Evolutionary conservation across 2,797 vertebrate genomes (phyloP).

Genomic region (Pelodytes ibericus): DNA sequence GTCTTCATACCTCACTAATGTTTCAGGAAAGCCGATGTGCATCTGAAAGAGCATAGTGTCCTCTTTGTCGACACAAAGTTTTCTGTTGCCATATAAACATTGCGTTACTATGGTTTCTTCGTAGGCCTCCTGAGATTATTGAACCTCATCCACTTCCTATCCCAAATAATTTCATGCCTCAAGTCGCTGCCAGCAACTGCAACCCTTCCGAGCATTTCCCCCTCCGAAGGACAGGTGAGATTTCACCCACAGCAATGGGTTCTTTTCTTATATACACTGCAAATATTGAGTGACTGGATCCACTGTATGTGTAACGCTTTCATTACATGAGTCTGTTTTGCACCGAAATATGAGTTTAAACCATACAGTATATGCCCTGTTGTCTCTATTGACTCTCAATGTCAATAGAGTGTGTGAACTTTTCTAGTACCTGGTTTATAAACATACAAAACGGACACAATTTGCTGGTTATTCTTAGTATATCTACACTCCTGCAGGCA

Average conservation of each 20-base stretch:
- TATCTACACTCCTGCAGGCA: no score
- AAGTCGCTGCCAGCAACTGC: conserved; percentile 69
- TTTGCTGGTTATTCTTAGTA: no score
- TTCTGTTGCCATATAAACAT: not conserved
- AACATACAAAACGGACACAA: no score
- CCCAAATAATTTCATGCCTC: conserved; percentile 75
- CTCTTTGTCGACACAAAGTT: not conserved
- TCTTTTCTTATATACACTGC: not conserved
- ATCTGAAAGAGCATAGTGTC: not conserved
- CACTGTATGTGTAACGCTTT: not conserved
- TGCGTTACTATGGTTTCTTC: not conserved
- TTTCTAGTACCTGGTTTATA: no score
- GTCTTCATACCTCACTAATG: no score
- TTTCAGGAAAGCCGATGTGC: no score
- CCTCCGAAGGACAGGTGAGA: conserved; percentile 86
- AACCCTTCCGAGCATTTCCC: conserved; percentile 84
- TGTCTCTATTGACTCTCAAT: no score
- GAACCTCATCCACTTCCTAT: conserved; percentile 75
- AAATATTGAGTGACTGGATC: not conserved
- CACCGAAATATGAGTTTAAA: no score
- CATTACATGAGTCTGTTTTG: no score
- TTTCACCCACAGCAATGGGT: not conserved
- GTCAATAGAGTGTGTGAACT: no score
- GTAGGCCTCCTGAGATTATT: conserved; percentile 81
- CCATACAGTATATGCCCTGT: no score